Evolutionary conservation across 2,888 invertebrate species (phyloP), one percentile per base, ranked within the genome.

Genomic region (Punctoribates punctum): DNA sequence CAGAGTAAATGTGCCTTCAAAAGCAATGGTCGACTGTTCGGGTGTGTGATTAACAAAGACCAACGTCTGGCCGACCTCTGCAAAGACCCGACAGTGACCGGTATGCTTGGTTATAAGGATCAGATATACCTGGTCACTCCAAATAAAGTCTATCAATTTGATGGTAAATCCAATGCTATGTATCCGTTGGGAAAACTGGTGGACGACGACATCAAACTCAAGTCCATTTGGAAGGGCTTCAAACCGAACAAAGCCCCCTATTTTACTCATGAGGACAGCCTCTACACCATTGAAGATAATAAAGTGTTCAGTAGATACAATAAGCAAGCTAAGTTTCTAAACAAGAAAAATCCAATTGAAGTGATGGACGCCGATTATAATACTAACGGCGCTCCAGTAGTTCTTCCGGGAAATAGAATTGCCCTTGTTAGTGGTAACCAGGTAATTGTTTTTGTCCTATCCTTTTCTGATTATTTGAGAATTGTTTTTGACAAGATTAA

Each of bases 1-100:
- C 4, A 72, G 72, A 38, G 42, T 11, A 70, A 42, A 9, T 72
- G 72, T 72, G 48, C 25, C 17, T 72, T 42, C 25, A 72, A 72
- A 27, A 42, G 42, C 23, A 72, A 72, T 20, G n/a, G 20, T 9
- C 23, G 17, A 48, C n/a, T 72, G 0, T 72, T 72, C 38, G 48
- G 11, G 0, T 72, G 72, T 48, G 13, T 72, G 46, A 15, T 46
- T 1, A 15, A 6, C 1, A 46, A 72, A 38, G 48, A 72, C 17
- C 25, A 72, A 23, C 11, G 20, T 4, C n/a, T 42, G 13, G 9
- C 23, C 4, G 46, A 46, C 1, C 13, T 72, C 23, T 72, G 72
- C 27, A 8, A 46, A 25, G 25, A 72, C 3, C 72, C 72, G 25
- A 15, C 3, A 15, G 17, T 72, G 1, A 46, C 25, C 17, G 72